Conservation (phyloP, 1,140 invertebrate species). For the Ostrea denselamellosa region DNA sequence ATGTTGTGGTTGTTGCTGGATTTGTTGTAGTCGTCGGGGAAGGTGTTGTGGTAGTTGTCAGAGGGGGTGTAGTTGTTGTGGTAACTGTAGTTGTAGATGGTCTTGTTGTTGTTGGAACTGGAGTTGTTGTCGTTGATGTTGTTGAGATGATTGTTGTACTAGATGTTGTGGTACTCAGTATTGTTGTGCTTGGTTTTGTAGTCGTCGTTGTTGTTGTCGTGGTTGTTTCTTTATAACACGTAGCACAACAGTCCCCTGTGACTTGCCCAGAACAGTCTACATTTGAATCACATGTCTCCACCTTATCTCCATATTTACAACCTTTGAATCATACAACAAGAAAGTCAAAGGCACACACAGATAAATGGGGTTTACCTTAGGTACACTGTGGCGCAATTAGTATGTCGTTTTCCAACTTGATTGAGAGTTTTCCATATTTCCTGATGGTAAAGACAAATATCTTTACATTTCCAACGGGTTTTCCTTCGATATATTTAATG, state of each 20-base stretch:
- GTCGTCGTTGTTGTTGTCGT: not conserved
- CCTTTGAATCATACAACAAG: not conserved
- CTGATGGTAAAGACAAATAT: no score
- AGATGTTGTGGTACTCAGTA: not conserved
- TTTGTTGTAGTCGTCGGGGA: no score
- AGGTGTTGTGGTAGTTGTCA: not conserved
- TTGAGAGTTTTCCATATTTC: no score
- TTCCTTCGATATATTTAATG: no score
- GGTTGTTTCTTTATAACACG: not conserved
- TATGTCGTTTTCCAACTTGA: no score
- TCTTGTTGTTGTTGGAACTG: not conserved
- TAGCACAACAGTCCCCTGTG: not conserved
- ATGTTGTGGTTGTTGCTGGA: no score
- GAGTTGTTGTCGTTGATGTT: not conserved
- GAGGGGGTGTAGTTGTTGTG: not conserved
- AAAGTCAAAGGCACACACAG: no score
- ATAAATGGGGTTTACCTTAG: no score
- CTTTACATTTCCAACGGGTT: no score
- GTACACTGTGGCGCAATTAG: no score
- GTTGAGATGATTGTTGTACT: not conserved
- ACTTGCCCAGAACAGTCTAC: not conserved
- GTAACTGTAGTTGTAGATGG: not conserved
- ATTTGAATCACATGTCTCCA: not conserved
- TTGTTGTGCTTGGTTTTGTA: not conserved
- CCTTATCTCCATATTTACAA: constrained; percentile 17